Percentiles rank a stretch among this genome's conserved stretches.
Evolutionary conservation across 2,797 vertebrate species (phyloP).

Genomic region (Tenualosa thibaudeaui): DNA sequence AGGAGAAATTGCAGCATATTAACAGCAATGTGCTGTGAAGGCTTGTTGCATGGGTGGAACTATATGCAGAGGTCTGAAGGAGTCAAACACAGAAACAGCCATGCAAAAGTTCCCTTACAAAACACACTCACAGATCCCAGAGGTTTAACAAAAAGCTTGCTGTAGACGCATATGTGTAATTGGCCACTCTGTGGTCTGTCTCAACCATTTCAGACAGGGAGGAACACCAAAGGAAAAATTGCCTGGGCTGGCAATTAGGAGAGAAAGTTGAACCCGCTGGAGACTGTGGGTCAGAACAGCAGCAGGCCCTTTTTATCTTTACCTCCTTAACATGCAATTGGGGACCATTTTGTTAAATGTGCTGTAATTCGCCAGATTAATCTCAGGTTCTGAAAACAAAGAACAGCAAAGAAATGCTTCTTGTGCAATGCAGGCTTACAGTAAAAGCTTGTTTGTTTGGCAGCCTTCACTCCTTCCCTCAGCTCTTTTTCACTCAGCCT

Average conservation of each 20-base stretch:
- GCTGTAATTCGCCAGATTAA: neutral
- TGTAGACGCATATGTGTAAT: neutral
- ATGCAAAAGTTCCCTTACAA: neutral
- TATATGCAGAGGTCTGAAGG: neutral
- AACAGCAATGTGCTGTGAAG: neutral
- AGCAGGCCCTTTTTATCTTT: neutral
- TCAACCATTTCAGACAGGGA: neutral
- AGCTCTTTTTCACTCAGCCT: neutral
- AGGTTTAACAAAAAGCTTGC: neutral
- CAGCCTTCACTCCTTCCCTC: neutral
- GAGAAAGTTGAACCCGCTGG: neutral
- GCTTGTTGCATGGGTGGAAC: neutral
- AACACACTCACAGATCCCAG: neutral
- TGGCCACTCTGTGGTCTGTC: slow-evolving; percentile 8
- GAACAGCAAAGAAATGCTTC: neutral
- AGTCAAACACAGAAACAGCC: neutral
- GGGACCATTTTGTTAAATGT: neutral
- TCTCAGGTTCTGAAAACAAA: slow-evolving; percentile 16
- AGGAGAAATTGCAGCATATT: neutral
- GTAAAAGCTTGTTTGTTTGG: neutral
- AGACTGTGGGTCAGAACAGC: neutral
- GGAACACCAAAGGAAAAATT: neutral
- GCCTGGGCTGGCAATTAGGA: neutral
- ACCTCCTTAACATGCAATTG: neutral
- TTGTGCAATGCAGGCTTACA: neutral